phyloP scores from a whole-genome alignment of 2,797 vertebrate genomes.

The Galaxias olidus region DNA sequence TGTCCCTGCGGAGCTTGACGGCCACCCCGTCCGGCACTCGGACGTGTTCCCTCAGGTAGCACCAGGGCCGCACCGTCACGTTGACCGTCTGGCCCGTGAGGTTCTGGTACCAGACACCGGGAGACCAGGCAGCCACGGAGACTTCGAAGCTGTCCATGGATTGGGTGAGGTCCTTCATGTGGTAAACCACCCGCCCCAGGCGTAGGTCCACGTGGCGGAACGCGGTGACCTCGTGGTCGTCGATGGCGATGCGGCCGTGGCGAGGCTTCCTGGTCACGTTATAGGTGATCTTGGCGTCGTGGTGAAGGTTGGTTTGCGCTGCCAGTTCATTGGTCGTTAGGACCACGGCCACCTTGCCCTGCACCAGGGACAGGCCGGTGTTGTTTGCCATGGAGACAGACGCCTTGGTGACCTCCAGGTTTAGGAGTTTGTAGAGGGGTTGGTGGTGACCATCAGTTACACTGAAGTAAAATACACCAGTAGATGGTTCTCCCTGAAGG shows the following conservation, averaged over 20 bases:
- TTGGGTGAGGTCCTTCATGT: slow-evolving; percentile 81
- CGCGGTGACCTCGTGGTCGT: slow-evolving; percentile 70
- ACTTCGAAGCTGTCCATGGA: slow-evolving; percentile 80
- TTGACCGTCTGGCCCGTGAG: slow-evolving; percentile 73
- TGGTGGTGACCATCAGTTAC: slow-evolving; percentile 87
- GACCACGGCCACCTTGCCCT: slow-evolving; percentile 77
- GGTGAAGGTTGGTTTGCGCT: slow-evolving; percentile 82
- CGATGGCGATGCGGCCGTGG: slow-evolving; percentile 80
- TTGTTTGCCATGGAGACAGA: slow-evolving; percentile 82
- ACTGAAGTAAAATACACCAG: slow-evolving; percentile 89
- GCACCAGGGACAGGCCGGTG: slow-evolving; percentile 78
- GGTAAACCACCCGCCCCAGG: slow-evolving; percentile 77
- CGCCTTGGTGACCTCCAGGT: slow-evolving; percentile 81
- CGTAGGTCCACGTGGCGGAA: slow-evolving; percentile 84
- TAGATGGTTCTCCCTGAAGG: slow-evolving; percentile 76
- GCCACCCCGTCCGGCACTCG: slow-evolving; percentile 75
- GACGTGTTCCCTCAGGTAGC: slow-evolving; percentile 70
- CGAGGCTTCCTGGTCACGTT: slow-evolving; percentile 76
- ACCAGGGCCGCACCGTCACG: slow-evolving; percentile 78
- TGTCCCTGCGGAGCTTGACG: slow-evolving; percentile 77
- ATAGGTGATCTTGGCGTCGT: slow-evolving; percentile 77
- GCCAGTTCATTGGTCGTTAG: slow-evolving; percentile 82
- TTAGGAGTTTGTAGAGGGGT: slow-evolving; percentile 87
- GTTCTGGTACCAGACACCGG: slow-evolving; percentile 71
- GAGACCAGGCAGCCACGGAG: slow-evolving; percentile 75